Percentiles rank a stretch among this genome's conserved stretches.
Evolutionary conservation across 2,113 vertebrate genomes (phyloP).

Genomic region (Mesitornis unicolor): DNA sequence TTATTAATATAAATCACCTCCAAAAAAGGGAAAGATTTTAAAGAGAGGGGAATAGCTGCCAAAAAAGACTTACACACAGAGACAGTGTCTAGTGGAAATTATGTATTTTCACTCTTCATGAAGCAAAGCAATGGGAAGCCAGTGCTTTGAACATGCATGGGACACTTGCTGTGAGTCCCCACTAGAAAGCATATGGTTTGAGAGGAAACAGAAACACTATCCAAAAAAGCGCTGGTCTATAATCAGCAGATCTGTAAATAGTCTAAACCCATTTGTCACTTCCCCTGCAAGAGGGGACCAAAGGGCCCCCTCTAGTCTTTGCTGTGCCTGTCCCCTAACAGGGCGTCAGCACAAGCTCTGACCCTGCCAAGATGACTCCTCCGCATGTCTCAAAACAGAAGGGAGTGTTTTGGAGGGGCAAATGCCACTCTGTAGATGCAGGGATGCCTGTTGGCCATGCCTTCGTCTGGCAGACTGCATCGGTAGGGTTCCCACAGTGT

Average conservation of each 20-base stretch:
- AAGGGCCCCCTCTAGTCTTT: not conserved
- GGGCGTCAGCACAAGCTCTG: not conserved
- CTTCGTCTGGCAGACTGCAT: not conserved
- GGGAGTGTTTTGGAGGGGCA: not conserved
- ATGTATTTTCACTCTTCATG: conserved; percentile 1
- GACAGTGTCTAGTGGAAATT: conserved; percentile 23
- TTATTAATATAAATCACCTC: conserved; percentile 55
- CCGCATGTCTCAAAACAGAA: not conserved
- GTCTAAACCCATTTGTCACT: not conserved
- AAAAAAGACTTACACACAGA: conserved; percentile 8
- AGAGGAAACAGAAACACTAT: conserved; percentile 8
- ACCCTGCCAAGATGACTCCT: rapidly evolving
- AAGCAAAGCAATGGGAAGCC: conserved; percentile 22
- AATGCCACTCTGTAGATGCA: not conserved
- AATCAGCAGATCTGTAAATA: not conserved
- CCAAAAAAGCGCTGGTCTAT: not conserved
- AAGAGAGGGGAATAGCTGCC: not conserved
- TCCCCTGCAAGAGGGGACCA: not conserved
- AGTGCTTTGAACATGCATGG: conserved; percentile 6
- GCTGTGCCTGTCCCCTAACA: rapidly evolving
- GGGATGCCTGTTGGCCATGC: not conserved
- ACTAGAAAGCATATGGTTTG: conserved; percentile 18
- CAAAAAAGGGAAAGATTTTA: conserved; percentile 54
- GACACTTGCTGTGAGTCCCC: conserved; percentile 15
- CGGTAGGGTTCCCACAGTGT: rapidly evolving